Evolutionary conservation across 2,797 vertebrate species (phyloP).

Genomic region (Argentina silus): DNA sequence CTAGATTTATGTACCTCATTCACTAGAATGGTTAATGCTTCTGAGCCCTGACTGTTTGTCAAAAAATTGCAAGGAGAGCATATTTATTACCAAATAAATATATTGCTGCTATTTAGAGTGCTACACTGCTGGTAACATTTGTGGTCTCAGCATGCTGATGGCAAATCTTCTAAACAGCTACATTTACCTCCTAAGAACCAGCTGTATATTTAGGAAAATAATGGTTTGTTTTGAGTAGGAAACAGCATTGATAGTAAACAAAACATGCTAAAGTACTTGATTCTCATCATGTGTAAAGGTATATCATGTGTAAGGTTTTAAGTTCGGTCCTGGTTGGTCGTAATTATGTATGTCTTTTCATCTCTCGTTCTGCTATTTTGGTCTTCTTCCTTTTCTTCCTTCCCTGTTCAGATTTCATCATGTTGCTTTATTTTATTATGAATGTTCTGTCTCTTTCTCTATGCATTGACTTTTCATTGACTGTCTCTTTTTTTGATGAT

Average conservation of each 20-base stretch:
- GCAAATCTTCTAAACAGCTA: not conserved
- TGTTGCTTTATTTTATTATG: conserved; percentile 51
- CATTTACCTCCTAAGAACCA: not conserved
- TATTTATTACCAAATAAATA: not conserved
- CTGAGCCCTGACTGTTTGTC: not conserved
- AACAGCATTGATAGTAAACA: not conserved
- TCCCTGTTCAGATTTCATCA: conserved; percentile 65
- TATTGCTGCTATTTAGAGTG: not conserved
- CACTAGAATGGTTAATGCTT: not conserved
- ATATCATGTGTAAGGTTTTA: no score
- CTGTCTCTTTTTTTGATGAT: conserved; percentile 18
- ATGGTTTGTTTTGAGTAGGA: not conserved
- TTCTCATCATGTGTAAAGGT: not conserved
- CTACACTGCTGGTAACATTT: not conserved
- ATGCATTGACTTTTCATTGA: not conserved
- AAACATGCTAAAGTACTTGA: not conserved
- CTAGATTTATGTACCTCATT: conserved; percentile 9
- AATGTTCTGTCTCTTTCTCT: conserved; percentile 34
- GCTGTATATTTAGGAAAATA: not conserved
- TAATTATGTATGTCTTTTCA: conserved; percentile 46
- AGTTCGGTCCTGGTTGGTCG: not conserved
- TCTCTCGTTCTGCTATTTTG: conserved; percentile 39
- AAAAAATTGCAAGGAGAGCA: not conserved
- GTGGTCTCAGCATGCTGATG: not conserved
- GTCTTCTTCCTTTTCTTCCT: conserved; percentile 50